phyloP scores from a whole-genome alignment of 2,797 vertebrate species.

The Bryconaethiops microstoma region DNA sequence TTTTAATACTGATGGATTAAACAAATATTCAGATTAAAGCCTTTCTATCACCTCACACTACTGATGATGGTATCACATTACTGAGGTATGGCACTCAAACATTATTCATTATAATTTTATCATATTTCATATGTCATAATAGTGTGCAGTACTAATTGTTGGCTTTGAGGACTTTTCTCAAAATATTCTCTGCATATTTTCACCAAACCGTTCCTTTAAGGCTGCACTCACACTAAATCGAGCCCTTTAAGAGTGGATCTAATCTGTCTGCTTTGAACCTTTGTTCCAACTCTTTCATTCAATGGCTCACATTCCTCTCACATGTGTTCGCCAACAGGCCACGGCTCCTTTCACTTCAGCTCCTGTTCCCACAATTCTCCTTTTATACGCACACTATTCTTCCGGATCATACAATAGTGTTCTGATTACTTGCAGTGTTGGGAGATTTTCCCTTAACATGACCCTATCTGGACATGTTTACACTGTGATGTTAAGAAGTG shows the following conservation, averaged over 20 bases:
- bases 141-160: neutral
- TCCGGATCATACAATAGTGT: neutral
- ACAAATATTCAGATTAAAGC: too few species aligned
- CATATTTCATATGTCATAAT: too few species aligned
- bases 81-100: too few species aligned
- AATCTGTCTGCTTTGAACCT: neutral
- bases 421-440: neutral
- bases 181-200: neutral
- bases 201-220: neutral
- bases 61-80: too few species aligned
- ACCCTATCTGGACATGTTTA: neutral
- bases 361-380: neutral
- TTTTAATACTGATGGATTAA: too few species aligned
- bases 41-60: too few species aligned
- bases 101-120: too few species aligned
- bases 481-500: neutral
- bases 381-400: slow-evolving; percentile 7
- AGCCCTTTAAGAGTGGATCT: neutral
- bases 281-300: neutral
- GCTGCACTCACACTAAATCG: neutral
- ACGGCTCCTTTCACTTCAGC: neutral
- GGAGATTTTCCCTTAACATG: neutral
- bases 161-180: neutral
- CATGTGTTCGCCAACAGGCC: slow-evolving; percentile 6
- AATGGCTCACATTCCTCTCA: neutral